Evolutionary conservation across 1,140 invertebrate species (phyloP).

Genomic region (Gyrodactylus bullatarudis): DNA sequence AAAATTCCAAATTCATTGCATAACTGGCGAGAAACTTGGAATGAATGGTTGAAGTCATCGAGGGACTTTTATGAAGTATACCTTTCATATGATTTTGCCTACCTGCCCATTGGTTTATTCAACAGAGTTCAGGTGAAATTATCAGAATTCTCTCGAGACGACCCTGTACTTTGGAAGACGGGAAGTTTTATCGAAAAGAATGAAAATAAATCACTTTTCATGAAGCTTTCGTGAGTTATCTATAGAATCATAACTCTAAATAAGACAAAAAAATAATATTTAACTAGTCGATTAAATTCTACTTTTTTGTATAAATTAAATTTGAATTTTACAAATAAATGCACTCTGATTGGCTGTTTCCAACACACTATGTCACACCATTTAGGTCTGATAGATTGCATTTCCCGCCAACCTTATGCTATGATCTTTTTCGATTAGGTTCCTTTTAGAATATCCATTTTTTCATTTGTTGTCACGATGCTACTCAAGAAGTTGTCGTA

Average conservation of each 20-base stretch:
- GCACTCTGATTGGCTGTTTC: too few relatives aligned
- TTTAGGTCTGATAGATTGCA: too few relatives aligned
- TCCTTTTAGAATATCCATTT: too few relatives aligned
- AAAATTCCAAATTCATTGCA: slow-evolving; percentile 13
- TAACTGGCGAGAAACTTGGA: too few relatives aligned
- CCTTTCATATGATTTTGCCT: slow-evolving; percentile 15
- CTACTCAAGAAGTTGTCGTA: too few relatives aligned
- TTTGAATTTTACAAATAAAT: too few relatives aligned
- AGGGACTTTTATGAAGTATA: slow-evolving; percentile 13
- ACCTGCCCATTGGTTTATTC: slow-evolving; percentile 17
- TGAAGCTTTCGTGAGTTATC: slow-evolving; percentile 11
- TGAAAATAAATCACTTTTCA: slow-evolving; percentile 14
- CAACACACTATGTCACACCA: too few relatives aligned
- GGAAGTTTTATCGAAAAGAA: slow-evolving; percentile 17
- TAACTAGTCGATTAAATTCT: too few relatives aligned
- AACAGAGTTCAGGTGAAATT: slow-evolving; percentile 17
- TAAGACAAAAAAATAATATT: not conserved
- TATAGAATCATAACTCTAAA: not conserved
- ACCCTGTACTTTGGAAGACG: slow-evolving; percentile 16
- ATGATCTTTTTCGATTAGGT: too few relatives aligned
- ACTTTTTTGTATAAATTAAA: too few relatives aligned
- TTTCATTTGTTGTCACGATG: too few relatives aligned
- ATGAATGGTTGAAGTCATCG: slow-evolving; percentile 10
- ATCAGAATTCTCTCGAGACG: slow-evolving; percentile 12
- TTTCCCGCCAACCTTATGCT: too few relatives aligned